Conservation (phyloP, 1,140 invertebrate species). For the Samia ricini region DNA sequence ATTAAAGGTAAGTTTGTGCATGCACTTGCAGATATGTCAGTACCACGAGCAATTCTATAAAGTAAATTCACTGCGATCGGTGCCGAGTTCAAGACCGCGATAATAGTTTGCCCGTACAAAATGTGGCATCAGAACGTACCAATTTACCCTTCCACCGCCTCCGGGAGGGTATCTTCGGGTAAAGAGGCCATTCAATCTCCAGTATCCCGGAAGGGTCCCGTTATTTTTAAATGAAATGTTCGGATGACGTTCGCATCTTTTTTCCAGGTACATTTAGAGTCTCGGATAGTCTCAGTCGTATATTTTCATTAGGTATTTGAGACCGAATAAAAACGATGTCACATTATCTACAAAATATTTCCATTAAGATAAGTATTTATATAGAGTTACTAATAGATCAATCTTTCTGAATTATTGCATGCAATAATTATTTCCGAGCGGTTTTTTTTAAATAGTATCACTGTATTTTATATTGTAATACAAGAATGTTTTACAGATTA, state of each 20-base stretch:
- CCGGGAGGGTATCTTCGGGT: slow-evolving; percentile 31
- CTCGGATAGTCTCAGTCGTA: background rate
- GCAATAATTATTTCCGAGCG: too few relatives aligned
- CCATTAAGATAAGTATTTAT: too few relatives aligned
- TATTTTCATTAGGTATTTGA: background rate
- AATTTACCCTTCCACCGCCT: slow-evolving; percentile 40
- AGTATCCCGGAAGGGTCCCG: slow-evolving; percentile 34
- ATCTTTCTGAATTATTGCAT: too few relatives aligned
- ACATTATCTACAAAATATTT: background rate
- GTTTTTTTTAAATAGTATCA: too few relatives aligned
- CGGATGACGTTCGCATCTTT: slow-evolving; percentile 19
- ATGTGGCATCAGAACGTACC: slow-evolving; percentile 41
- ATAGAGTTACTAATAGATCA: too few relatives aligned
- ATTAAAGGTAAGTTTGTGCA: background rate
- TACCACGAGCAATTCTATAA: slow-evolving; percentile 20
- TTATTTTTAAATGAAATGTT: slow-evolving; percentile 45
- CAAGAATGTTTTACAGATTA: too few relatives aligned
- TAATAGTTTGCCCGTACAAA: slow-evolving; percentile 43
- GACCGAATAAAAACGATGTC: background rate
- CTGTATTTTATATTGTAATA: too few relatives aligned
- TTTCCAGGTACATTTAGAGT: slow-evolving; percentile 13
- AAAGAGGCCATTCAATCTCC: slow-evolving; percentile 43
- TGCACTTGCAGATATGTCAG: background rate
- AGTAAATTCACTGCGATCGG: slow-evolving; percentile 36
- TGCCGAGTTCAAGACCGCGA: slow-evolving; percentile 34